Conservation (phyloP, 1,140 invertebrate species). For the Diuraphis noxia region DNA sequence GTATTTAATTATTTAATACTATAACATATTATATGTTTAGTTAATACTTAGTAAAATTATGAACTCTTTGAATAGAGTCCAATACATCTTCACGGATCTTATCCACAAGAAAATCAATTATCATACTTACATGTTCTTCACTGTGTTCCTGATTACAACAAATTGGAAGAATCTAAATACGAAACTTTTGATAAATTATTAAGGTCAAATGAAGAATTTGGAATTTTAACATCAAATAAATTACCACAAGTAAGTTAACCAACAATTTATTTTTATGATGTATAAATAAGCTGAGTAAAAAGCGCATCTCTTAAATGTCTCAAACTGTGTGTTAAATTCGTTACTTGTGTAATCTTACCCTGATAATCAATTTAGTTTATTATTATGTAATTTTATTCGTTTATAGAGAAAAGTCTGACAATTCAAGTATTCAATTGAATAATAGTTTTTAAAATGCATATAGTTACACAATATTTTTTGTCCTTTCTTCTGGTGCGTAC, state of each 20-base stretch:
- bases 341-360: too few relatives aligned
- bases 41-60: conserved; percentile 31
- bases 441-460: too few relatives aligned
- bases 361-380: too few relatives aligned
- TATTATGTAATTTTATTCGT: too few relatives aligned
- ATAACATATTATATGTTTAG: background rate
- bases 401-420: too few relatives aligned
- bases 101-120: conserved; percentile 39
- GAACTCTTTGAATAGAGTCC: conserved; percentile 15
- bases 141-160: conserved; percentile 56
- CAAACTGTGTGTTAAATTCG: too few relatives aligned
- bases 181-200: conserved; percentile 41
- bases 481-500: too few relatives aligned
- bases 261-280: background rate
- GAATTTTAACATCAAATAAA: conserved; percentile 49
- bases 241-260: conserved; percentile 40
- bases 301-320: too few relatives aligned
- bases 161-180: conserved; percentile 37
- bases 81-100: conserved; percentile 5
- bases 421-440: too few relatives aligned
- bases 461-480: too few relatives aligned
- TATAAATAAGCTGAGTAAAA: too few relatives aligned
- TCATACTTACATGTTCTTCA: conserved; percentile 59
- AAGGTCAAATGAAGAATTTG: conserved; percentile 33
- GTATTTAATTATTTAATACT: conserved; percentile 24